A percentile compares a stretch with the other conserved stretches of the same genome.
Evolutionary conservation across 2,888 invertebrate genomes (phyloP).

Genomic region (Orthosia incerta): DNA sequence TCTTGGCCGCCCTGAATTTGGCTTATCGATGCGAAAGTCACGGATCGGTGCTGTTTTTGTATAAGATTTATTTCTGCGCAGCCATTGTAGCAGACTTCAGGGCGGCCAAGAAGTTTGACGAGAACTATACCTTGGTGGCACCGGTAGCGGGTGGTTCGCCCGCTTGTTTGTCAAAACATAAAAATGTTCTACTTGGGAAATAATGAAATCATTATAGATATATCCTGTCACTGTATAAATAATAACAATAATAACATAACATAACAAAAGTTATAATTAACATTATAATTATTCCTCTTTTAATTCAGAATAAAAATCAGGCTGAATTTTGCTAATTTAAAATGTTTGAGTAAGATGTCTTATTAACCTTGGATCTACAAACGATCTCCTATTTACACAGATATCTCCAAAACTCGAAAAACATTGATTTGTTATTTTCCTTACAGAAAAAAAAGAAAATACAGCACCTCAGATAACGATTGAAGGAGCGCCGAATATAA

Average conservation of each 20-base stretch:
- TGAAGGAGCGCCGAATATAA: slow-evolving; percentile 59
- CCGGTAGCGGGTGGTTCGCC: background rate
- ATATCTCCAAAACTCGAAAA: background rate
- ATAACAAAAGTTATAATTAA: no score
- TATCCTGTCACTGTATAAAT: background rate
- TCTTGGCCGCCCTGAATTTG: no score
- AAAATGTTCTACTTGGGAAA: background rate
- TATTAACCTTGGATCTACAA: background rate
- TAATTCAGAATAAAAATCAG: background rate
- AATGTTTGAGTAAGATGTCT: background rate
- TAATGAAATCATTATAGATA: background rate
- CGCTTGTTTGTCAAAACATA: background rate
- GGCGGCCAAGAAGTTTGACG: no score
- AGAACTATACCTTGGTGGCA: no score
- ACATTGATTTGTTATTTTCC: background rate
- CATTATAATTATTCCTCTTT: no score
- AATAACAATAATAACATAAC: no score
- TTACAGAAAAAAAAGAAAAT: slow-evolving; percentile 58
- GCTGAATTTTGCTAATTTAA: background rate
- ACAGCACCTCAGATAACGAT: slow-evolving; percentile 69
- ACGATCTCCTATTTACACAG: background rate
- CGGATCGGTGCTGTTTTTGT: no score
- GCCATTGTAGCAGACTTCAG: no score
- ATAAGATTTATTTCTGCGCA: no score
- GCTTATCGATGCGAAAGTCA: no score